Evolutionary conservation across 2,888 invertebrate genomes (phyloP), one percentile per base, ranked within the genome.

Genomic region (Stenodema calcarata): DNA sequence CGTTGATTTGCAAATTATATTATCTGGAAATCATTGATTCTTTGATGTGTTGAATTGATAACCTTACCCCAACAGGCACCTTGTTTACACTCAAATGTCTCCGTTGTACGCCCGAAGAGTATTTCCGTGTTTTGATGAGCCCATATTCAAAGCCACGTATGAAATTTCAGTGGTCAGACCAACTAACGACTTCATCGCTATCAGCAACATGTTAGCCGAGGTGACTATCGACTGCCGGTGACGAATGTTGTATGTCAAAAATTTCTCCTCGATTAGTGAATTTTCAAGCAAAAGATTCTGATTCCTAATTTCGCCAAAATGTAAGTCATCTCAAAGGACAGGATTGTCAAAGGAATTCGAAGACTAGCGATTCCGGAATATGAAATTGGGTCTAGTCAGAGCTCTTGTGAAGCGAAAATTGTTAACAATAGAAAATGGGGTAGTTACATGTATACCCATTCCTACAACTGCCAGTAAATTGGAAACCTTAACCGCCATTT

Each of bases 61-160:
- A 50, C 18, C 23, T 62, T 11, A 44, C 11, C 0, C 47, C 30
- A 12, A 50, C 83, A 86, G 86, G 28, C 35, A 86, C 23, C 12
- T 78, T 14, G 76, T 86, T n/a, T 86, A 41, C n/a, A 54, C 86
- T 2, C 75, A 78, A 62, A 16, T 86, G 54, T 76, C 78, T 27
- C 86, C 86, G 0, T 35, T 76, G 30, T 86, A 86, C 30, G 86
- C 86, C n/a, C 18, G 86, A 42, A 86, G 86, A 35, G 76, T 76
- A 18, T 86, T 86, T 42, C 86, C 86, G 16, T 86, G 86, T 54
- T 86, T 86, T 23, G 86, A 86, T 28, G 86, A 86, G 35, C 86
- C 86, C 35, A 54, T 14, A 0, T 86, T 78, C 18, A 86, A 86
- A 78, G 86, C 86, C 18, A 78, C 86, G n/a, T 86, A 78, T 50